Evolutionary conservation across 2,797 vertebrate species (phyloP).

Genomic region (Pagetopsis macropterus): DNA sequence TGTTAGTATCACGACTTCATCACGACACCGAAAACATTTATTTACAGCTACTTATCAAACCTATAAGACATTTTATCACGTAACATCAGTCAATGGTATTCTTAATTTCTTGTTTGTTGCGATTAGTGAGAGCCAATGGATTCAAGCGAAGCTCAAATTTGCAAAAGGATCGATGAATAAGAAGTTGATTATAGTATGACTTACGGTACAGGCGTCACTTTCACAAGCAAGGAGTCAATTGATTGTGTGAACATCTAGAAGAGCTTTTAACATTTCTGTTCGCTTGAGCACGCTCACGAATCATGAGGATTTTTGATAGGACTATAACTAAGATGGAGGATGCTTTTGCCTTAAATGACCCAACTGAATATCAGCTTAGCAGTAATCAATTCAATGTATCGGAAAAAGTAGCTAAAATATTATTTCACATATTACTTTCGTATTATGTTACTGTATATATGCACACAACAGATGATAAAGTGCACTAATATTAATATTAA

Average conservation of each 20-base stretch:
- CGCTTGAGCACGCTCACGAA: not conserved
- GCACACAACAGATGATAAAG: too few relatives aligned
- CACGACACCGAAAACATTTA: not conserved
- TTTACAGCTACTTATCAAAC: not conserved
- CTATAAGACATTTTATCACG: not conserved
- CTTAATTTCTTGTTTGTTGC: not conserved
- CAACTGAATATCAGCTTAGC: not conserved
- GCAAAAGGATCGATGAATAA: not conserved
- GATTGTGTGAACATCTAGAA: not conserved
- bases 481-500: not conserved
- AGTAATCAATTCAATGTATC: not conserved
- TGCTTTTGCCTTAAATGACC: not conserved
- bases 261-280: not conserved
- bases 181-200: not conserved
- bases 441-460: too few relatives aligned
- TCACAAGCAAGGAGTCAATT: not conserved
- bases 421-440: too few relatives aligned
- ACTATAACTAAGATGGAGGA: not conserved
- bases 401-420: not conserved
- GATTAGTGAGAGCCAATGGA: not conserved
- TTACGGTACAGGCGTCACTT: not conserved
- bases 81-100: not conserved
- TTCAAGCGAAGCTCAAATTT: not conserved
- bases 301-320: not conserved
- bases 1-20: not conserved